phyloP scores from a whole-genome alignment of 2,113 vertebrate species.

The Paracanthobrama guichenoti region DNA sequence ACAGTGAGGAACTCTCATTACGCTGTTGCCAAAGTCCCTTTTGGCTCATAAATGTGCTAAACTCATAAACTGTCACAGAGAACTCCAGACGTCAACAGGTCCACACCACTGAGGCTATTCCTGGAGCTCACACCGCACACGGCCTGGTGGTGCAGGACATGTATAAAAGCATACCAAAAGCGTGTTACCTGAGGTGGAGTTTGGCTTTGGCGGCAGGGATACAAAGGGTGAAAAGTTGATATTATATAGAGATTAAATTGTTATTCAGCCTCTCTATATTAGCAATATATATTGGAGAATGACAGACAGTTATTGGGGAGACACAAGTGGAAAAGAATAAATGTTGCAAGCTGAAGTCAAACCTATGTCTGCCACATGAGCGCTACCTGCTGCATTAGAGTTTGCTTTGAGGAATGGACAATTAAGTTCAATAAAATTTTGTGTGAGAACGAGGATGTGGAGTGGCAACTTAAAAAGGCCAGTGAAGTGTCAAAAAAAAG shows the following conservation, averaged over 20 bases:
- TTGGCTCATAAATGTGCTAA: constrained; percentile 39
- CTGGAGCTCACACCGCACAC: not conserved
- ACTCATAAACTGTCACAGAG: constrained; percentile 30
- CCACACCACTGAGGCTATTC: constrained; percentile 16
- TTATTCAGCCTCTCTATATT: not conserved
- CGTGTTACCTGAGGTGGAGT: not conserved
- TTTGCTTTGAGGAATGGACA: not conserved
- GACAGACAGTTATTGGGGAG: not conserved
- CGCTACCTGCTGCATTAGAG: not conserved
- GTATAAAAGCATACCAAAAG: constrained; percentile 28
- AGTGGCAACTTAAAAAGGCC: not conserved
- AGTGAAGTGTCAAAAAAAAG: too few relatives aligned
- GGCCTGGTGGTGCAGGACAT: constrained; percentile 39
- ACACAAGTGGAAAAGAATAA: not conserved
- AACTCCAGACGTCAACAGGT: constrained; percentile 36
- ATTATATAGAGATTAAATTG: not conserved
- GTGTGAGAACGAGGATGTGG: not conserved
- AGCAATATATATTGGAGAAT: not conserved
- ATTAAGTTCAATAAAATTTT: not conserved
- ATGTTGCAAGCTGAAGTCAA: constrained; percentile 1
- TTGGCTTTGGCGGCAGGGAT: not conserved
- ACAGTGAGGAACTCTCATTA: constrained; percentile 36
- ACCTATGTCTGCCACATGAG: not conserved
- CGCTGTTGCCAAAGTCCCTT: constrained; percentile 28
- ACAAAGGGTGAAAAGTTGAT: not conserved